These are phyloP conservation scores for Labroides dimidiatus DNA, from an alignment of 2,797 vertebrate genomes.

Conservation along the genomic window DNA sequence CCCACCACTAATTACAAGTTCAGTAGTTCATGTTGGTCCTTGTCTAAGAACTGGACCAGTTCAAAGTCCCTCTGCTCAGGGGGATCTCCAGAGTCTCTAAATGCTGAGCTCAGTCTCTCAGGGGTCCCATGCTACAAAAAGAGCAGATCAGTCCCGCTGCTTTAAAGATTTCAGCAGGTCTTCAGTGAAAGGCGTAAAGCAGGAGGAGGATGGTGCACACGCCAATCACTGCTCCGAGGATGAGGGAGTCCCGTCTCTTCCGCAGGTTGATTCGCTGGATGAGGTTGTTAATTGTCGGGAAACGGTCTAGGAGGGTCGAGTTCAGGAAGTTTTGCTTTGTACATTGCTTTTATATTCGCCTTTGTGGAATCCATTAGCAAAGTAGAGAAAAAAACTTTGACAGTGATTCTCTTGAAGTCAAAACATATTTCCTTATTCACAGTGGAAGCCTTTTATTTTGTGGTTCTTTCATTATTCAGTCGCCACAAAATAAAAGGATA, in stretches of 20 bases:
- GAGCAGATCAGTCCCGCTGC: conserved; percentile 50
- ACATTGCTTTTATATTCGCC: too few relatives aligned
- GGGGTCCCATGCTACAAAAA: conserved; percentile 41
- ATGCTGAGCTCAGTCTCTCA: conserved; percentile 53
- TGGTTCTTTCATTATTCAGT: too few relatives aligned
- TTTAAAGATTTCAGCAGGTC: conserved; percentile 61
- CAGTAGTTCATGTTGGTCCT: conserved; percentile 69
- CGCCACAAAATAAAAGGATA: too few relatives aligned
- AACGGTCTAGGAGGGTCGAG: conserved; percentile 85
- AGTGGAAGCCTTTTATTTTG: too few relatives aligned
- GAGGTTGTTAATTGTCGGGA: conserved; percentile 97
- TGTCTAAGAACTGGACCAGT: conserved; percentile 71
- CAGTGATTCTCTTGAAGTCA: neutral
- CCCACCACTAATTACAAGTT: conserved; percentile 71
- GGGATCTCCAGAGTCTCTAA: conserved; percentile 54
- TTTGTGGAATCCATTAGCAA: neutral
- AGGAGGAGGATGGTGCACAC: conserved; percentile 95
- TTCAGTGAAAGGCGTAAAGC: conserved; percentile 96
- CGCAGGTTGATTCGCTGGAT: conserved; percentile 97
- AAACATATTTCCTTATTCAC: neutral
- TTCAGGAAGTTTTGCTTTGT: conserved; percentile 67
- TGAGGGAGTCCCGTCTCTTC: conserved; percentile 95
- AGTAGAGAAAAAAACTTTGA: neutral
- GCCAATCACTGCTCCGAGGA: conserved; percentile 91
- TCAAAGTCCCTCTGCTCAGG: conserved; percentile 65